Evolutionary conservation across 2,797 vertebrate species (phyloP).

Genomic region (Pampus argenteus): DNA sequence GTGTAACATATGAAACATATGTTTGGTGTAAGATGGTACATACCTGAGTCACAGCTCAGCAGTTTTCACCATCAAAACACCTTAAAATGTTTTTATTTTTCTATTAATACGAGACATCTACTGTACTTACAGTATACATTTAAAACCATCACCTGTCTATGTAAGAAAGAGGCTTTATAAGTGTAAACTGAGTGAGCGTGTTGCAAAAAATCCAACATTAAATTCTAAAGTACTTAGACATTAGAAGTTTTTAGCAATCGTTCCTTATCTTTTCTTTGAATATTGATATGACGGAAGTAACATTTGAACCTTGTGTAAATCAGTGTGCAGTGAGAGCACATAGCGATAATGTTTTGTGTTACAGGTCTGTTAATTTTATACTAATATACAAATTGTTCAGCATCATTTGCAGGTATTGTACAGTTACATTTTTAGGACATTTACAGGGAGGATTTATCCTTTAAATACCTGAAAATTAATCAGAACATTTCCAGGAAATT

Average conservation of each 20-base stretch:
- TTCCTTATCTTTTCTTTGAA: slow-evolving; percentile 22
- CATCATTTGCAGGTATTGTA: neutral
- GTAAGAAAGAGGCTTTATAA: slow-evolving; percentile 11
- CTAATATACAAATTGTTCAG: no score
- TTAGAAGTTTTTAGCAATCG: slow-evolving; percentile 1
- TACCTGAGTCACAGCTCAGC: slow-evolving; percentile 31
- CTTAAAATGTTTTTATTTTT: slow-evolving; percentile 1
- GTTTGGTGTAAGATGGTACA: slow-evolving; percentile 35
- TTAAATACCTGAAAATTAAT: no score
- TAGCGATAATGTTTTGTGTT: neutral
- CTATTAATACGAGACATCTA: slow-evolving; percentile 35
- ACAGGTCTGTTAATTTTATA: no score
- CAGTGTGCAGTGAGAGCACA: slow-evolving; percentile 7
- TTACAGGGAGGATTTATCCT: no score
- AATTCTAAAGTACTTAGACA: neutral
- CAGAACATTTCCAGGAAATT: neutral
- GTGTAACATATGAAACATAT: no score
- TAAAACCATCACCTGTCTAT: neutral
- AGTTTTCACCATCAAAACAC: slow-evolving; percentile 23
- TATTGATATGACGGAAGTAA: slow-evolving; percentile 9
- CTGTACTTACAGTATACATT: slow-evolving; percentile 50
- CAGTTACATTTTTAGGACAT: no score
- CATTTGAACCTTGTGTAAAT: slow-evolving; percentile 9
- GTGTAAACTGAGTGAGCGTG: slow-evolving; percentile 33
- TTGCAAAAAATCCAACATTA: slow-evolving; percentile 18